Evolutionary conservation across 2,888 invertebrate genomes (phyloP).

Genomic region (Cheilosia vernalis): DNA sequence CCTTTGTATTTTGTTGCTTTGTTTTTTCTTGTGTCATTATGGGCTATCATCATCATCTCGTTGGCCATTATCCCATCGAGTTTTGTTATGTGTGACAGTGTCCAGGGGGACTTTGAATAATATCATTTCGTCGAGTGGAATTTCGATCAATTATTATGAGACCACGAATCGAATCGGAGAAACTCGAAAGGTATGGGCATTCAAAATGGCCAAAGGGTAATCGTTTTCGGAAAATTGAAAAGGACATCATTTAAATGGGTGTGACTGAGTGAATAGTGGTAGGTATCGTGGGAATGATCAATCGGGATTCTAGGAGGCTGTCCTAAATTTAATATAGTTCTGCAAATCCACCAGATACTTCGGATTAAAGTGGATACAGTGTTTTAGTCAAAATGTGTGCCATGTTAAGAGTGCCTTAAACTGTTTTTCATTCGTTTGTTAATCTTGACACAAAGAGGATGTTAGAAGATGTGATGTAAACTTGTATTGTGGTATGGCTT

Average conservation of each 20-base stretch:
- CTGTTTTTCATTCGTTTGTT: too few relatives aligned
- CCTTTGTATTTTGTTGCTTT: slow-evolving; percentile 33
- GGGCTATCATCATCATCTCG: slow-evolving; percentile 70
- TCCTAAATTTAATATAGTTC: background rate
- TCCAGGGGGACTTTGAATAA: slow-evolving; percentile 66
- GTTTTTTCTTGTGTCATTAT: slow-evolving; percentile 51
- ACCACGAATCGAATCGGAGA: slow-evolving; percentile 32
- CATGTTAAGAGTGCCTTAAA: too few relatives aligned
- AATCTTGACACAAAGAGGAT: too few relatives aligned
- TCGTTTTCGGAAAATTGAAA: slow-evolving; percentile 64
- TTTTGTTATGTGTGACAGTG: slow-evolving; percentile 68
- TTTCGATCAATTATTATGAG: slow-evolving; percentile 69
- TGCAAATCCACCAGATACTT: background rate
- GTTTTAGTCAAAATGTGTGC: too few relatives aligned
- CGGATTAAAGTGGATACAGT: too few relatives aligned
- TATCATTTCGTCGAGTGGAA: slow-evolving; percentile 66
- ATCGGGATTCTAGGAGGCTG: background rate
- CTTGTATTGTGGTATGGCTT: too few relatives aligned
- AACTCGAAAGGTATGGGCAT: background rate
- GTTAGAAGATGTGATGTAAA: too few relatives aligned
- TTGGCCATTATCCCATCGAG: slow-evolving; percentile 67
- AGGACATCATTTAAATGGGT: slow-evolving; percentile 33
- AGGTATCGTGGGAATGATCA: slow-evolving; percentile 51
- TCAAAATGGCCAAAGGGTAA: slow-evolving; percentile 35
- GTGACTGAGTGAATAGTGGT: background rate